Percentiles rank a stretch among this genome's conserved stretches.
phyloP scores from a whole-genome alignment of 2,888 invertebrate genomes.

The Cryptocheilus praepositus region DNA sequence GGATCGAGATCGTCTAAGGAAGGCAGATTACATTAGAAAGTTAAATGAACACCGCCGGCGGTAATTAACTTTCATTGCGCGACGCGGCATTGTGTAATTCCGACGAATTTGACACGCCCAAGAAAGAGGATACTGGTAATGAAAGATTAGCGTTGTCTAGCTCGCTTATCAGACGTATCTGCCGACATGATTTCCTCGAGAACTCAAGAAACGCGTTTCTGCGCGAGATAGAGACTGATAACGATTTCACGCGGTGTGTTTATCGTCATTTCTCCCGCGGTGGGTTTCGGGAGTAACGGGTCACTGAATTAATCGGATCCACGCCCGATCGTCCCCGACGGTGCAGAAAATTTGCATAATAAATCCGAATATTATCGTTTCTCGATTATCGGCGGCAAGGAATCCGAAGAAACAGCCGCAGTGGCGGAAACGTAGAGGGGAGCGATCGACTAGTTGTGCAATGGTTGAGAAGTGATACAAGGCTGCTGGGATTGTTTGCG shows the following conservation, averaged over 20 bases:
- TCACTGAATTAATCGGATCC: background rate
- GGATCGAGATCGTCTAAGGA: too few species aligned
- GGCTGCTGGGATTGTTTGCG: slow-evolving; percentile 34
- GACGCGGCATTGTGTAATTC: too few species aligned
- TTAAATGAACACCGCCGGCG: too few species aligned
- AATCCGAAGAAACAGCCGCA: background rate
- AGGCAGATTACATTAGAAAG: too few species aligned
- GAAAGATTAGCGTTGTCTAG: too few species aligned
- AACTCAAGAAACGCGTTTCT: too few species aligned
- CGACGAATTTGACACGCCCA: too few species aligned
- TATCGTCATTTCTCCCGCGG: background rate
- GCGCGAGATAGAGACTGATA: background rate
- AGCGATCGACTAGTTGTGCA: slow-evolving; percentile 16
- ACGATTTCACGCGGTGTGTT: slow-evolving; percentile 7
- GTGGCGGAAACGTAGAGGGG: background rate
- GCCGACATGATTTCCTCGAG: too few species aligned
- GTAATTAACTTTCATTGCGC: too few species aligned
- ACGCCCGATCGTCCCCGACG: background rate
- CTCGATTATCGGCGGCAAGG: background rate
- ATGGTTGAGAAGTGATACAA: slow-evolving; percentile 33
- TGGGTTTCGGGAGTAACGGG: background rate
- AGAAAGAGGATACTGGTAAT: too few species aligned
- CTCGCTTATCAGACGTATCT: too few species aligned
- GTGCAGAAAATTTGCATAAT: slow-evolving; percentile 38
- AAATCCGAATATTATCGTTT: slow-evolving; percentile 36